Percentiles rank a stretch among this genome's conserved stretches.
Conservation (phyloP, 2,888 invertebrate species). For the Cacoxenus indagator region DNA sequence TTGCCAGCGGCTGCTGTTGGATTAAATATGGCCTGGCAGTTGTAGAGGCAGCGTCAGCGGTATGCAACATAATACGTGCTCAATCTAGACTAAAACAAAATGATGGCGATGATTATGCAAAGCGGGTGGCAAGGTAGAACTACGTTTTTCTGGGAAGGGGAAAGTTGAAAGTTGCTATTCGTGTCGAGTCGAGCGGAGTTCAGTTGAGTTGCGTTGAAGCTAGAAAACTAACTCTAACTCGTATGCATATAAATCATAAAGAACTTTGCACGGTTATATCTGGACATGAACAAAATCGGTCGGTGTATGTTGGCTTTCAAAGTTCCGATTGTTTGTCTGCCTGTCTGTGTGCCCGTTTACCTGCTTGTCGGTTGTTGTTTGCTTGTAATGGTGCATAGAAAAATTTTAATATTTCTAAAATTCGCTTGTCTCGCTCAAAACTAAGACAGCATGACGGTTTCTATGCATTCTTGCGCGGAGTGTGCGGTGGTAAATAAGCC, state of each 20-base stretch:
- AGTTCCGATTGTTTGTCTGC: not conserved
- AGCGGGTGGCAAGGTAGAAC: not conserved
- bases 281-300: not conserved
- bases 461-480: too few relatives aligned
- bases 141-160: slow-evolving; percentile 27
- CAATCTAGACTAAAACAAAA: slow-evolving; percentile 24
- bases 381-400: too few relatives aligned
- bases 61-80: slow-evolving; percentile 29
- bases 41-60: not conserved
- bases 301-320: not conserved
- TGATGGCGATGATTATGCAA: slow-evolving; percentile 13
- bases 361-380: not conserved
- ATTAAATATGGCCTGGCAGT: slow-evolving; percentile 19
- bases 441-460: not conserved
- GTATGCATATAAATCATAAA: slow-evolving; percentile 15
- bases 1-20: slow-evolving; percentile 19
- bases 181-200: not conserved
- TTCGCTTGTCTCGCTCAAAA: not conserved
- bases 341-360: not conserved
- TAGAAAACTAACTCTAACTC: not conserved
- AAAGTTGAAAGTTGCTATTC: slow-evolving; percentile 30
- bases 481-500: not conserved
- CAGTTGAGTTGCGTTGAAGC: slow-evolving; percentile 1
- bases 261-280: not conserved
- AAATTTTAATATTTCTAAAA: slow-evolving; percentile 8